These are phyloP conservation scores for Heliconius cydno DNA, from an alignment of 2,888 invertebrate genomes.

Conservation along the genomic window DNA sequence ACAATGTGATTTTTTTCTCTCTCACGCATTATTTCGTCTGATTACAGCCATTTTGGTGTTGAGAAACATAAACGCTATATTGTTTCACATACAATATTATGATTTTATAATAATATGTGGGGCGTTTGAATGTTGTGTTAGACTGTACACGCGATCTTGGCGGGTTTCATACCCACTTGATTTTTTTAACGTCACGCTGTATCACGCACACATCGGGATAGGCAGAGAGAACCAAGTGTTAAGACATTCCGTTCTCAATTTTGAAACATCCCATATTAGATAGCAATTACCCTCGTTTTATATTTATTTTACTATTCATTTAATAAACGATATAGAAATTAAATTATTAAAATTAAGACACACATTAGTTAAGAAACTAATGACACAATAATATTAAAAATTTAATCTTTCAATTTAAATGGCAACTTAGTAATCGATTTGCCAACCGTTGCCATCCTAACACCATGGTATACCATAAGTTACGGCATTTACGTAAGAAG, in stretches of 20 bases:
- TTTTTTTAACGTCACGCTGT: neutral
- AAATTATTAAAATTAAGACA: neutral
- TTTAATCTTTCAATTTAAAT: conserved; percentile 7
- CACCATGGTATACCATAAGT: conserved; percentile 26
- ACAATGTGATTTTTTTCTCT: conserved; percentile 66
- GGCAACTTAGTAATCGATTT: conserved; percentile 17
- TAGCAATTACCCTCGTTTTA: neutral
- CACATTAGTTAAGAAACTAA: too few relatives aligned
- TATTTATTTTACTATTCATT: neutral
- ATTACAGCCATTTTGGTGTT: conserved; percentile 51
- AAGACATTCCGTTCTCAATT: neutral
- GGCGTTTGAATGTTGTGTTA: neutral
- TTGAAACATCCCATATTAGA: too few relatives aligned
- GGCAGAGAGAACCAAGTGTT: neutral
- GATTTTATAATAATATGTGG: conserved; percentile 19
- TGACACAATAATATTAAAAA: neutral
- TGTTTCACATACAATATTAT: conserved; percentile 46
- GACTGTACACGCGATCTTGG: neutral
- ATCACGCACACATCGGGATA: neutral
- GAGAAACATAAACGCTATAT: conserved; percentile 51
- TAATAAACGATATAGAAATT: too few relatives aligned
- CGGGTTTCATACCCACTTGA: too few relatives aligned
- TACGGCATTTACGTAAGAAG: conserved; percentile 22
- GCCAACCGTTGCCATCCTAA: neutral
- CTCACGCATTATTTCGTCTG: conserved; percentile 64